phyloP scores from a whole-genome alignment of 1,140 invertebrate species.

The Agrilus planipennis region DNA sequence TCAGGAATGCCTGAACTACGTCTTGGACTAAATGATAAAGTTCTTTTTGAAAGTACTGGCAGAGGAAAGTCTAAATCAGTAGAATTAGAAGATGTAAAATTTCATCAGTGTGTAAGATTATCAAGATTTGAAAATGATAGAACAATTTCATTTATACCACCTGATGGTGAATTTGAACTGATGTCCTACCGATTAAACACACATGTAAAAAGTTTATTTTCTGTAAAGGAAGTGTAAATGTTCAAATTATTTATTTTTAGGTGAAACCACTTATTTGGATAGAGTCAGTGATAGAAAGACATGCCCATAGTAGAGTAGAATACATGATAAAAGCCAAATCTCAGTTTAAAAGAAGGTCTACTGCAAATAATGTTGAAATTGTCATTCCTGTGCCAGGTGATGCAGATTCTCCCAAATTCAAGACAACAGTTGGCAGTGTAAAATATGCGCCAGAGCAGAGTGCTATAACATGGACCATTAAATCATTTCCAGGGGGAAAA shows the following conservation, averaged over 20 bases:
- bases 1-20: slow-evolving; percentile 99
- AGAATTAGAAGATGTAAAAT: slow-evolving; percentile 98
- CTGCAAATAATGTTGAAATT: slow-evolving; percentile 98
- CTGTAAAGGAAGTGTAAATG: background rate
- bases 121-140: slow-evolving; percentile 98
- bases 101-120: slow-evolving; percentile 97
- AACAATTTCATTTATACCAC: slow-evolving; percentile 97
- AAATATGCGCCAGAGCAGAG: slow-evolving; percentile 97
- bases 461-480: slow-evolving; percentile 98
- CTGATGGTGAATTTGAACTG: slow-evolving; percentile 99
- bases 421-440: slow-evolving; percentile 94
- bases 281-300: slow-evolving; percentile 97
- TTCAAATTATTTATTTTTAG: slow-evolving; percentile 27
- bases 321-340: slow-evolving; percentile 99
- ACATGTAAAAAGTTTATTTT: slow-evolving; percentile 49
- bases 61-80: slow-evolving; percentile 97
- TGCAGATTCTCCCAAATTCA: slow-evolving; percentile 98
- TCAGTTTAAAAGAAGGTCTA: slow-evolving; percentile 96
- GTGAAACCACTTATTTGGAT: slow-evolving; percentile 99
- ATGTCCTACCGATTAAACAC: slow-evolving; percentile 99
- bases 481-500: slow-evolving; percentile 98
- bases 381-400: slow-evolving; percentile 97
- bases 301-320: slow-evolving; percentile 94
- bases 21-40: slow-evolving; percentile 96
- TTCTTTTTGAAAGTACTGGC: slow-evolving; percentile 95